Conservation (phyloP, 1,140 invertebrate species). For the Mycetomoellerius zeteki region DNA sequence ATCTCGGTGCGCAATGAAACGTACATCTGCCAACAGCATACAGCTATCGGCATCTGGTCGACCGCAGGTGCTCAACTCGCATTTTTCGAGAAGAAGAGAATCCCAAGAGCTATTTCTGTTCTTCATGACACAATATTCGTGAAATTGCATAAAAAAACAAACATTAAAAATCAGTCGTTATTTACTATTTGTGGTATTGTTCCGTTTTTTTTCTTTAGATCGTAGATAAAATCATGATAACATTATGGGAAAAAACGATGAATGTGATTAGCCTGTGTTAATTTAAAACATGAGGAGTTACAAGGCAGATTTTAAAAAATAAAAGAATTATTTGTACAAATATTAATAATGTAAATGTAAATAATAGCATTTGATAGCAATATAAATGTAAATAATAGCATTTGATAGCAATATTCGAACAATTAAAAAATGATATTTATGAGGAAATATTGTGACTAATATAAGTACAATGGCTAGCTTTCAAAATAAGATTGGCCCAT, state of each 20-base stretch:
- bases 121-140: constrained; percentile 39
- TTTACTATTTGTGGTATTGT: not conserved
- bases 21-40: constrained; percentile 48
- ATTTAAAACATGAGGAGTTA: not conserved
- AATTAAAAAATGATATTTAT: not conserved
- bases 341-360: not conserved
- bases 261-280: not conserved
- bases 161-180: constrained; percentile 30
- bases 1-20: constrained; percentile 45
- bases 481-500: constrained; percentile 15
- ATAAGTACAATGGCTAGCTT: not conserved
- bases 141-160: constrained; percentile 48
- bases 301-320: not conserved
- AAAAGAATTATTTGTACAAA: constrained; percentile 1
- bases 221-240: not conserved
- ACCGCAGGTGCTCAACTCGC: constrained; percentile 46
- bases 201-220: constrained; percentile 2
- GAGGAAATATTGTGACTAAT: not conserved
- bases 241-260: not conserved
- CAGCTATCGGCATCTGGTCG: constrained; percentile 57
- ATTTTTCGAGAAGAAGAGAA: constrained; percentile 42
- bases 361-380: not conserved
- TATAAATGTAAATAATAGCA: not conserved
- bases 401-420: not conserved
- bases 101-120: too few relatives aligned